Evolutionary conservation across 2,113 vertebrate species (phyloP).

Genomic region (Poicephalus gulielmi): DNA sequence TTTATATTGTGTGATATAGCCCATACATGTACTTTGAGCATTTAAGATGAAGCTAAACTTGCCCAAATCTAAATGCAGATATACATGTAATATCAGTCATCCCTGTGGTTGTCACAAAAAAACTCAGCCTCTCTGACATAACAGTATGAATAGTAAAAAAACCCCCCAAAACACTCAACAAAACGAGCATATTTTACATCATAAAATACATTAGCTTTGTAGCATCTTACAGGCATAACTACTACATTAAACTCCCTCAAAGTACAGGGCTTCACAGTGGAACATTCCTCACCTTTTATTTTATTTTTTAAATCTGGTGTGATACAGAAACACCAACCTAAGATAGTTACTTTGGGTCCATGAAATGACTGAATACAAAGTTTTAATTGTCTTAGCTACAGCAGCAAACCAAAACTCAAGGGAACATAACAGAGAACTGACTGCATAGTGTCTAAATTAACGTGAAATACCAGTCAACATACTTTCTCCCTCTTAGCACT

Average conservation of each 20-base stretch:
- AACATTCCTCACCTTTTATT: not conserved
- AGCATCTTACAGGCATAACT: slow-evolving; percentile 51
- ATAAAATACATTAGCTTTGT: slow-evolving; percentile 47
- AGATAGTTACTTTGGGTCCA: slow-evolving; percentile 20
- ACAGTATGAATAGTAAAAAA: slow-evolving; percentile 51
- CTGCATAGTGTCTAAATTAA: not conserved
- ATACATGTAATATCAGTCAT: slow-evolving; percentile 28
- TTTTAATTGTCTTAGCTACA: not conserved
- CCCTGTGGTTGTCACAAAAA: slow-evolving; percentile 44
- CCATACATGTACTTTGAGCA: not conserved
- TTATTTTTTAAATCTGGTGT: not conserved
- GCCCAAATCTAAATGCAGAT: slow-evolving; percentile 51
- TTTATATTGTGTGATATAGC: not conserved
- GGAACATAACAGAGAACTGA: not conserved
- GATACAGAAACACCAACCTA: slow-evolving; percentile 4
- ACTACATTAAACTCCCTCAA: slow-evolving; percentile 41
- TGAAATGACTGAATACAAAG: slow-evolving; percentile 24
- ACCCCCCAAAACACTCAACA: not conserved
- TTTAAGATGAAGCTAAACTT: slow-evolving; percentile 31
- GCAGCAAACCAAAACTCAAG: not conserved
- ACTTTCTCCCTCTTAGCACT: not conserved
- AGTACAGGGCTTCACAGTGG: slow-evolving; percentile 30
- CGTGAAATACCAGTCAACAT: not conserved
- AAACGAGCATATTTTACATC: slow-evolving; percentile 36
- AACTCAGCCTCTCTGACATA: slow-evolving; percentile 19